Base-by-base conservation (phyloP, 2,113 vertebrate species). In the Periophthalmodon schlosseri region DNA sequence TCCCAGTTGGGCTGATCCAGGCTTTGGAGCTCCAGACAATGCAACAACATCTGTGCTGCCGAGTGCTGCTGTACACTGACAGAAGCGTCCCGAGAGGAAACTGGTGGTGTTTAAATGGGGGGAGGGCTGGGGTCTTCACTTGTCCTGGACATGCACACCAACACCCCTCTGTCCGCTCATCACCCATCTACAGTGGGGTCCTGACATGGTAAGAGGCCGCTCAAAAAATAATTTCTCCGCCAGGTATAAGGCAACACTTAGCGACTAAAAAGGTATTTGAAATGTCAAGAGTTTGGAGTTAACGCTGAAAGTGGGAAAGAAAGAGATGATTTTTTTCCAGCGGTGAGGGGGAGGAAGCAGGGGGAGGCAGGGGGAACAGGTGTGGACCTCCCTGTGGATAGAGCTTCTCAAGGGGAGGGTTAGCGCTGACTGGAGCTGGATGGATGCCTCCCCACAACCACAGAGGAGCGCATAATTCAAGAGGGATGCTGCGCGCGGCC, bases 1-100 rank as follows among this genome's bases (percentile, higher is more conserved):
- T 91, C 89, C 88, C 90, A 81, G 86, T 89, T 87, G 91, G 88
- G 86, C 84, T 86, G 81, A 90, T 88, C 86, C 66, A 56, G 81
- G 86, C 87, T 90, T 77, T 74, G 83, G 79, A 79, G 84, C 85
- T 90, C 80, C 82, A 91, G 88, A 89, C 92, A 90, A 92, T 91
- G 90, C 90, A 87, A 86, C 91, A 93, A 90, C 92, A 93, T 92
- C 93, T 93, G 93, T 88, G 92, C 84, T 77, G 77, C 87, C 69
- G 82, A 87, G 86, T 79, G 84, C 84, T 87, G 82, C 33, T 86
- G 84, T 87, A 84, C 84, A 85, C 88, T 87, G 91, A 90, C 87
- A 87, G 86, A 90, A 85, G 80, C 74, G 7, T 91, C 92, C 89
- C 91, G 28, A 67, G 91, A 87, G 86, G 74, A 36, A 56, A 56